These are phyloP conservation scores for Phaedon cochleariae DNA, from an alignment of 2,888 invertebrate genomes.

Conservation along the genomic window DNA sequence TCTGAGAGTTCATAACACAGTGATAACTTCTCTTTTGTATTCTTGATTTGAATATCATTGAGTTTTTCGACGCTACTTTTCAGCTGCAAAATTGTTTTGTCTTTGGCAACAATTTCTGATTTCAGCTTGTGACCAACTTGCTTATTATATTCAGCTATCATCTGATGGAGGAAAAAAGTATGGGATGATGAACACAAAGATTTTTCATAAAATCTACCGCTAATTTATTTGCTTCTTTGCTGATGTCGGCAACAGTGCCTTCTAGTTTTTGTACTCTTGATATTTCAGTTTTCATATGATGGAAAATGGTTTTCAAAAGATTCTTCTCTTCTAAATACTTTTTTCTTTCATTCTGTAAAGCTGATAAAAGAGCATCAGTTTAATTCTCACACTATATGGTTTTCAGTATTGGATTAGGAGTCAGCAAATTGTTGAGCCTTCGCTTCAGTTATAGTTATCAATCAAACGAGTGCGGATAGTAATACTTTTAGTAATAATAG, in stretches of 20 bases:
- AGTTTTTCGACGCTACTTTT: conserved; percentile 53
- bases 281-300: conserved; percentile 54
- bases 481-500: too few relatives aligned
- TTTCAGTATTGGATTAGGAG: too few relatives aligned
- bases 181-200: background rate
- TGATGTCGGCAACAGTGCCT: conserved; percentile 52
- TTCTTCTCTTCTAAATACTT: conserved; percentile 57
- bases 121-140: conserved; percentile 56
- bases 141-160: conserved; percentile 59
- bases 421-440: too few relatives aligned
- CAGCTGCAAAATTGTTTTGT: conserved; percentile 53
- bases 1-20: conserved; percentile 57
- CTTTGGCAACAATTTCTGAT: conserved; percentile 53
- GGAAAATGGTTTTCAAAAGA: conserved; percentile 54
- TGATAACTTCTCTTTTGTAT: conserved; percentile 55
- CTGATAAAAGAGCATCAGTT: conserved; percentile 39
- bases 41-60: conserved; percentile 53
- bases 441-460: too few relatives aligned
- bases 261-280: conserved; percentile 53
- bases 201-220: conserved; percentile 43
- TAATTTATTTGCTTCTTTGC: conserved; percentile 55
- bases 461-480: too few relatives aligned
- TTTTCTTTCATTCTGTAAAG: conserved; percentile 53
- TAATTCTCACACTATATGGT: too few relatives aligned
- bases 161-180: too few relatives aligned